A percentile compares a stretch with the other conserved stretches of the same genome.
These are phyloP conservation scores for Phenganax stokvisi DNA, from an alignment of 92 coral and sea anemone genomes.

Conservation along the genomic window DNA sequence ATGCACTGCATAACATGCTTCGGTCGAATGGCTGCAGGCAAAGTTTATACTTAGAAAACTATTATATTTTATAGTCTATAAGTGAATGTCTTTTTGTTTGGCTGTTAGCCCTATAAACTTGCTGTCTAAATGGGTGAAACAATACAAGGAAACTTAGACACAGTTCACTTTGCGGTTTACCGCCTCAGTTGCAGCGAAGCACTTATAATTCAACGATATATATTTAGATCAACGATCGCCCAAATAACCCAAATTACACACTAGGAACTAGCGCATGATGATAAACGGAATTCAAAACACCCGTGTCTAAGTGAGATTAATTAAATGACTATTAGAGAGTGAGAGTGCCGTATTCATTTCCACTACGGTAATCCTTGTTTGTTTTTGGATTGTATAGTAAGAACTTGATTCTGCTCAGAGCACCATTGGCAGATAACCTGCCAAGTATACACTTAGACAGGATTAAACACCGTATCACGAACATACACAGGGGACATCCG, in stretches of 20 bases:
- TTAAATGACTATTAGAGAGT: not conserved
- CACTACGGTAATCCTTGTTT: slow-evolving; percentile 17
- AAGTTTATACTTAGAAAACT: too few relatives aligned
- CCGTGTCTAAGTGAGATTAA: not conserved
- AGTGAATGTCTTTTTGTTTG: not conserved
- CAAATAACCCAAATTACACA: not conserved
- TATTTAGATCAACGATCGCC: not conserved
- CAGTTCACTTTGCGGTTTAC: not conserved
- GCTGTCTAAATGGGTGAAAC: not conserved
- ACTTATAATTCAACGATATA: not conserved
- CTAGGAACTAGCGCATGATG: not conserved
- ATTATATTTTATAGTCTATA: not conserved
- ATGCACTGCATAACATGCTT: too few relatives aligned
- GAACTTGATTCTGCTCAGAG: slow-evolving; percentile 16
- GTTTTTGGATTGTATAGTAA: slow-evolving; percentile 24
- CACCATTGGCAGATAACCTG: slow-evolving; percentile 19
- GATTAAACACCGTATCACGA: slow-evolving; percentile 28
- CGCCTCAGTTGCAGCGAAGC: slow-evolving; percentile 8
- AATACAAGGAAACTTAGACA: not conserved
- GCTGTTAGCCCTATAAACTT: not conserved
- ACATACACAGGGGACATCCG: slow-evolving; percentile 13
- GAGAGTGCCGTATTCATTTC: slow-evolving; percentile 15
- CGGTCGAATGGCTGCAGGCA: too few relatives aligned
- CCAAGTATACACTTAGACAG: slow-evolving; percentile 25
- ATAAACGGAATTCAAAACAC: not conserved